phyloP scores from a whole-genome alignment of 1,140 invertebrate genomes.

The Cyphomyrmex costatus region DNA sequence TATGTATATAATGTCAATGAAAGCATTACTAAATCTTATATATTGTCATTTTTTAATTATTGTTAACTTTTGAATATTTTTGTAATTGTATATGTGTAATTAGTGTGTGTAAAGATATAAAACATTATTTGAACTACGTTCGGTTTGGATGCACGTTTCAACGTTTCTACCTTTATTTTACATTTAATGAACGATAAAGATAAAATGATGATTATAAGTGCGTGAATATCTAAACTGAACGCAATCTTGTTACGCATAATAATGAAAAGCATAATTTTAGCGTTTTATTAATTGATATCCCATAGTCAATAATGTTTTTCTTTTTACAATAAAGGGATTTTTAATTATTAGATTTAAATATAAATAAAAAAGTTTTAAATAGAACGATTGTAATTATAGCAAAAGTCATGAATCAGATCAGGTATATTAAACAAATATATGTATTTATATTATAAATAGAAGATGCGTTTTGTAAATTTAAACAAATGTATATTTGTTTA shows the following conservation, averaged over 20 bases:
- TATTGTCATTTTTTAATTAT: slow-evolving; percentile 6
- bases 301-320: neutral
- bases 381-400: slow-evolving; percentile 2
- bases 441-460: neutral
- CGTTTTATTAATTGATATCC: neutral
- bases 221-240: no score
- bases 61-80: slow-evolving; percentile 19
- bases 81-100: neutral
- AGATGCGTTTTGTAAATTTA: slow-evolving; percentile 13
- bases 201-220: no score
- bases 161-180: no score
- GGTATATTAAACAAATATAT: neutral
- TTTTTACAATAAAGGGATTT: neutral
- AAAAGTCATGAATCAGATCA: neutral
- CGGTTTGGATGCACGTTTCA: no score
- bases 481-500: slow-evolving; percentile 3
- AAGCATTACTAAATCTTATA: neutral
- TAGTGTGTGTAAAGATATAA: neutral
- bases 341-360: neutral
- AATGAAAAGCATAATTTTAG: neutral
- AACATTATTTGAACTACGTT: neutral
- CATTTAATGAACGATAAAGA: no score
- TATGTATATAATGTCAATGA: neutral
- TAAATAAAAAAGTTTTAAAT: neutral
- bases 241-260: neutral